These are phyloP conservation scores for Dysidea cf. avara DNA, from an alignment of 37 sponge, comb jelly and placozoan species.

Conservation along the genomic window DNA sequence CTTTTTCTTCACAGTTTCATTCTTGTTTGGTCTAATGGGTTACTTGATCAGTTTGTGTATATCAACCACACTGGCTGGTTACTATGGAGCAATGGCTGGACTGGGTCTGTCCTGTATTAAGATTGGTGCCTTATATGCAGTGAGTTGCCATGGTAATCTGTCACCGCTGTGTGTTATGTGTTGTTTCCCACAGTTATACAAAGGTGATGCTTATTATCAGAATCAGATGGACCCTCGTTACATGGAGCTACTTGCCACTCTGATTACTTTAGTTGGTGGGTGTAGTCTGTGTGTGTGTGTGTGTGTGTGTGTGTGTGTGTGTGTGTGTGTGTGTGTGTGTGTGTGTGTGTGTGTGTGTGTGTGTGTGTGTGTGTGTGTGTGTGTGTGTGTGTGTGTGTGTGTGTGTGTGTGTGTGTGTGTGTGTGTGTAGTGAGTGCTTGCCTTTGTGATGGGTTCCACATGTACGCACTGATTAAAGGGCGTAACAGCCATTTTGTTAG, in stretches of 20 bases:
- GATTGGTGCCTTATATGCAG: slow-evolving; percentile 57
- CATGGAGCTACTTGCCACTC: not conserved
- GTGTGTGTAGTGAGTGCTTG: too few relatives aligned
- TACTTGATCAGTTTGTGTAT: slow-evolving; percentile 70
- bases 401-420: too few relatives aligned
- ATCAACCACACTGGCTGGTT: slow-evolving; percentile 63
- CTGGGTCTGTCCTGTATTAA: slow-evolving; percentile 68
- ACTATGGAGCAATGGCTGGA: slow-evolving; percentile 74
- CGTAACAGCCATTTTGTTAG: too few relatives aligned
- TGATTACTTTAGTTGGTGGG: not conserved
- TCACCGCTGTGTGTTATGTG: too few relatives aligned
- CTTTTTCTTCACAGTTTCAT: slow-evolving; percentile 40
- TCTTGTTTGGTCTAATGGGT: slow-evolving; percentile 64
- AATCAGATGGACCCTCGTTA: not conserved
- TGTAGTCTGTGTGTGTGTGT: slow-evolving; percentile 4
- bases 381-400: too few relatives aligned
- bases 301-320: not conserved
- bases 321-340: too few relatives aligned
- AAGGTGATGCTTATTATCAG: too few relatives aligned
- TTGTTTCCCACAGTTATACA: too few relatives aligned
- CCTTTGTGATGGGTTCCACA: too few relatives aligned
- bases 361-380: too few relatives aligned
- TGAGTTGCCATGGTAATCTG: not conserved
- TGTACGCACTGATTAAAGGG: too few relatives aligned
- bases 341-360: too few relatives aligned